These are phyloP conservation scores for Dinoponera quadriceps DNA, from an alignment of 1,140 invertebrate genomes.

Conservation along the genomic window DNA sequence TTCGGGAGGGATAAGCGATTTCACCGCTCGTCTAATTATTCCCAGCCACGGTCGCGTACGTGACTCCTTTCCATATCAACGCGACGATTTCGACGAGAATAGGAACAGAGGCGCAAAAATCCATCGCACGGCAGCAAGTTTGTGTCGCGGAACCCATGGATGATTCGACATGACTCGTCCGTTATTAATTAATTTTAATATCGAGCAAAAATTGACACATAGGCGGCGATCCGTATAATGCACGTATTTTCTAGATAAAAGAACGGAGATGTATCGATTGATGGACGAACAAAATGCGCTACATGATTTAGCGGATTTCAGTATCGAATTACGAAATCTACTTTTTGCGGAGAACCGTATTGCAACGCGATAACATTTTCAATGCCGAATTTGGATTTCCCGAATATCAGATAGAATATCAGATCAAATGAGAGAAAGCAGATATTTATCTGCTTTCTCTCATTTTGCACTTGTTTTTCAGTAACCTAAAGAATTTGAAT, in stretches of 20 bases:
- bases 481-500: too few relatives aligned
- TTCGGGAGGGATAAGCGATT: conserved; percentile 27
- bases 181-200: not conserved
- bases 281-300: too few relatives aligned
- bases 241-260: too few relatives aligned
- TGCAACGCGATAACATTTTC: not conserved
- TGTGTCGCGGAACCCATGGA: not conserved
- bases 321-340: not conserved
- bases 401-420: not conserved
- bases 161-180: not conserved
- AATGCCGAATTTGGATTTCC: not conserved
- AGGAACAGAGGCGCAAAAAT: too few relatives aligned
- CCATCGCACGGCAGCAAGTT: not conserved
- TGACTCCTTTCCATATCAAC: conserved; percentile 38
- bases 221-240: not conserved
- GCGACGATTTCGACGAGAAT: conserved; percentile 13
- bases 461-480: too few relatives aligned
- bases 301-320: too few relatives aligned
- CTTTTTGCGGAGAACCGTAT: not conserved
- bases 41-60: conserved; percentile 26
- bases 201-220: not conserved
- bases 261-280: too few relatives aligned
- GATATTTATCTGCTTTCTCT: too few relatives aligned
- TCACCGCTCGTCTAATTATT: conserved; percentile 54
- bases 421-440: too few relatives aligned